Percentiles rank a stretch among this genome's conserved stretches.
These are phyloP conservation scores for Neoascia interrupta DNA, from an alignment of 2,888 invertebrate genomes.

Conservation along the genomic window DNA sequence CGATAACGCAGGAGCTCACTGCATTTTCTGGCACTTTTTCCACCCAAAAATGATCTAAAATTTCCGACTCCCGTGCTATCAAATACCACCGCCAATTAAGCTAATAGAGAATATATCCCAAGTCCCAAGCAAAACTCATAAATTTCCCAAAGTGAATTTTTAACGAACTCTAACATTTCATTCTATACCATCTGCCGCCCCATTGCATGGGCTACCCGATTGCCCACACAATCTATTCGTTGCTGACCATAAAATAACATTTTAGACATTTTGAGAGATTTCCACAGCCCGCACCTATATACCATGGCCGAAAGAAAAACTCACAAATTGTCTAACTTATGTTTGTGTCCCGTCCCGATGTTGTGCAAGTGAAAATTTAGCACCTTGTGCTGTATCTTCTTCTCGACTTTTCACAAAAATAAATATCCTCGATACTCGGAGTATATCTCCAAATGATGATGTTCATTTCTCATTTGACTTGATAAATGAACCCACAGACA, in stretches of 20 bases:
- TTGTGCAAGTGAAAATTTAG: constrained; percentile 34
- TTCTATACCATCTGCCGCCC: constrained; percentile 59
- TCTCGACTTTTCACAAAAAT: constrained; percentile 43
- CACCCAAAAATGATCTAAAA: too few species aligned
- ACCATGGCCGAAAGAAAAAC: neutral
- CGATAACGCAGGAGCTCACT: too few species aligned
- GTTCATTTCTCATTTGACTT: constrained; percentile 69
- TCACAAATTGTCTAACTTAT: constrained; percentile 37
- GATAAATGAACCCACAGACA: constrained; percentile 66
- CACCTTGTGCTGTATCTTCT: constrained; percentile 19
- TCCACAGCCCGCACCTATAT: neutral
- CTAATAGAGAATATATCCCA: constrained; percentile 41
- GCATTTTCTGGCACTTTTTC: too few species aligned
- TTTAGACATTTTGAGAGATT: constrained; percentile 37
- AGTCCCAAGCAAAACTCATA: constrained; percentile 55
- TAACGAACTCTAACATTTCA: constrained; percentile 66
- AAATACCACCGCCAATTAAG: constrained; percentile 58
- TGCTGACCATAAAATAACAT: constrained; percentile 63
- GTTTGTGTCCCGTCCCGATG: too few species aligned
- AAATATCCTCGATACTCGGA: constrained; percentile 50
- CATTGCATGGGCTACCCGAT: neutral
- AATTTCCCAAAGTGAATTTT: constrained; percentile 63
- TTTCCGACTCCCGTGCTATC: too few species aligned
- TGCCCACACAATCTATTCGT: constrained; percentile 36
- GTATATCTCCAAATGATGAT: constrained; percentile 57